Percentiles rank a stretch among this genome's conserved stretches.
Evolutionary conservation across 2,797 vertebrate genomes (phyloP).

Genomic region (Pachyuromys duprasi): DNA sequence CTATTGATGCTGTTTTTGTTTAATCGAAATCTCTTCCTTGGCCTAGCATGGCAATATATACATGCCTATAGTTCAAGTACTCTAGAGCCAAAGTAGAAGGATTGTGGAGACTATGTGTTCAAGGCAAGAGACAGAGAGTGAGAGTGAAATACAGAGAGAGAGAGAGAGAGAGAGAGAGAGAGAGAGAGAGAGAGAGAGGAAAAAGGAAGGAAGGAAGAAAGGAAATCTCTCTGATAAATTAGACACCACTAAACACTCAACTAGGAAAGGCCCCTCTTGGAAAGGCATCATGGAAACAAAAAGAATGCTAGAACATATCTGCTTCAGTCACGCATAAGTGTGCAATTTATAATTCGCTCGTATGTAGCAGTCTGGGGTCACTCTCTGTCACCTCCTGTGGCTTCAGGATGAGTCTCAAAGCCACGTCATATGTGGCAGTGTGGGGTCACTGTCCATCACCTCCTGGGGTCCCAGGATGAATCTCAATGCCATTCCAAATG

Average conservation of each 20-base stretch:
- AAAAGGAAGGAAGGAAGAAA: too few species aligned
- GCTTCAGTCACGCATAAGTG: constrained; percentile 74
- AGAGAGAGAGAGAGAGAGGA: neutral
- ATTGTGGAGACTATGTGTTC: neutral
- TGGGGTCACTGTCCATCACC: constrained; percentile 75
- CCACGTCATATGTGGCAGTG: constrained; percentile 61
- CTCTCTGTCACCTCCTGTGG: constrained; percentile 69
- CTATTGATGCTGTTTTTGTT: neutral
- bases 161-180: too few species aligned
- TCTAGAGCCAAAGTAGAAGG: neutral
- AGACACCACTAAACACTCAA: neutral
- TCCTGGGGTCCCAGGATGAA: constrained; percentile 56
- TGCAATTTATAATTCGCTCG: constrained; percentile 41
- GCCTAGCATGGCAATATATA: neutral
- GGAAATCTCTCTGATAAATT: neutral
- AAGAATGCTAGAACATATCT: constrained; percentile 59
- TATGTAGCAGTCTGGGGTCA: constrained; percentile 26
- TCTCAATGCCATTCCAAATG: constrained; percentile 73
- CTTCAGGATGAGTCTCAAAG: constrained; percentile 75
- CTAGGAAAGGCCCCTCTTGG: neutral
- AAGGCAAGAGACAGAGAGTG: neutral
- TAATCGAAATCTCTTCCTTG: neutral
- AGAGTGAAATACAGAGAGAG: too few species aligned
- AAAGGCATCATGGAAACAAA: constrained; percentile 5
- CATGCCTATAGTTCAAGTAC: neutral